Percentiles rank a stretch among this genome's conserved stretches.
These are phyloP conservation scores for Drosophila falleni DNA, from an alignment of 2,888 invertebrate genomes.

Conservation along the genomic window DNA sequence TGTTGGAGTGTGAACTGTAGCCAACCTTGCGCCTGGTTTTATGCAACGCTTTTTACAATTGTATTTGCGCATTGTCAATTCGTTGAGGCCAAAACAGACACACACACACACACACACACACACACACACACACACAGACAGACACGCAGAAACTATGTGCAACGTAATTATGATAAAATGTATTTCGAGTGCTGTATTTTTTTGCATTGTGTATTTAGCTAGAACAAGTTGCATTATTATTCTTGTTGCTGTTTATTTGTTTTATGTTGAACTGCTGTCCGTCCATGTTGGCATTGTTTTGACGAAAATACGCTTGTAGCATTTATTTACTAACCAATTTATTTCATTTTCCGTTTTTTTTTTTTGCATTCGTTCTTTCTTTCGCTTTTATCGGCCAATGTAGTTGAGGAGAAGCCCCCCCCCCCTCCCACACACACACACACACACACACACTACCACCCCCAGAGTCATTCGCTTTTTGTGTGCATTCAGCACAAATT, in stretches of 20 bases:
- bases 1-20: constrained; percentile 5
- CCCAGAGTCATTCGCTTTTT: constrained; percentile 4
- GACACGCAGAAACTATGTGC: constrained; percentile 17
- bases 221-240: constrained; percentile 50
- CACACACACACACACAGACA: not conserved
- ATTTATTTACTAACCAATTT: constrained; percentile 67
- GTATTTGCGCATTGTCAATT: constrained; percentile 30
- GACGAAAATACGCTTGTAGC: constrained; percentile 71
- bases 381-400: constrained; percentile 9
- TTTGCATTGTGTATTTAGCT: constrained; percentile 25
- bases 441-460: not conserved
- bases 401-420: constrained; percentile 13
- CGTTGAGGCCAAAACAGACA: constrained; percentile 34
- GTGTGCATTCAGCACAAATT: constrained; percentile 20
- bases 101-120: constrained; percentile 7
- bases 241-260: constrained; percentile 47
- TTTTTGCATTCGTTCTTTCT: constrained; percentile 3
- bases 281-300: constrained; percentile 75
- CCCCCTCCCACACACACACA: not conserved
- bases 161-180: constrained; percentile 58
- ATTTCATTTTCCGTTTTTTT: constrained; percentile 28
- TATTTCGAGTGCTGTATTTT: constrained; percentile 16
- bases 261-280: constrained; percentile 55
- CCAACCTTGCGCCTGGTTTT: constrained; percentile 52
- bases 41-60: constrained; percentile 62